Conservation (phyloP, 2,888 invertebrate genomes). For the Cheiracanthium punctorium region DNA sequence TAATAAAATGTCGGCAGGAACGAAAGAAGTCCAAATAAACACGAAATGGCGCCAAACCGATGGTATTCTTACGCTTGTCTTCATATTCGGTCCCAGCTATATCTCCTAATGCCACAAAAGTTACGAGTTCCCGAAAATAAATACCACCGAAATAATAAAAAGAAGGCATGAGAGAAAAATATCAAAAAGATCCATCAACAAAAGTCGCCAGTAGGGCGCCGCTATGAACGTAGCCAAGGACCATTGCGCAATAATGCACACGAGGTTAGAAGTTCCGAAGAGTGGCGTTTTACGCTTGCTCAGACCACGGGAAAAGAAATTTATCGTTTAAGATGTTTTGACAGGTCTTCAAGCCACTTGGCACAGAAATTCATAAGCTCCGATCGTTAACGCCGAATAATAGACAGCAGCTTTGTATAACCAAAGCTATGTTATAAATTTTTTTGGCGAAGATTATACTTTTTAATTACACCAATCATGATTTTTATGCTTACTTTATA, state of each 20-base stretch:
- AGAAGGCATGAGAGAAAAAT: constrained; percentile 18
- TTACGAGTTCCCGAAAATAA: constrained; percentile 67
- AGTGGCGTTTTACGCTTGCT: background rate
- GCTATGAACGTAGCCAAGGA: constrained; percentile 59
- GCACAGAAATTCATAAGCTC: background rate
- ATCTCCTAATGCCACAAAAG: constrained; percentile 53
- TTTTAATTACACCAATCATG: too few species aligned
- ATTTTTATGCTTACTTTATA: too few species aligned
- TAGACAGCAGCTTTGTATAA: too few species aligned
- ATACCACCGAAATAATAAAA: constrained; percentile 62
- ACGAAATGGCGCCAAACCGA: constrained; percentile 47
- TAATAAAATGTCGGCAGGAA: constrained; percentile 38
- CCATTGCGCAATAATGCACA: constrained; percentile 60
- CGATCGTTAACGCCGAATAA: too few species aligned
- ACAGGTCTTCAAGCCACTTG: background rate
- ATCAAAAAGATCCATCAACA: constrained; percentile 58
- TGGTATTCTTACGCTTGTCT: constrained; percentile 35
- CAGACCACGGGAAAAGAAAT: background rate
- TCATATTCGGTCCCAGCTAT: constrained; percentile 46
- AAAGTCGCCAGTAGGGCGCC: constrained; percentile 67
- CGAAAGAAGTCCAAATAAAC: constrained; percentile 44
- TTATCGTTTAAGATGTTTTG: background rate
- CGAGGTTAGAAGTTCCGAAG: background rate
- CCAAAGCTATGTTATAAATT: too few species aligned
- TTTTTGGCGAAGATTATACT: too few species aligned